Conservation (phyloP, 2,888 invertebrate genomes). For the Caenorhabditis sp. region DNA sequence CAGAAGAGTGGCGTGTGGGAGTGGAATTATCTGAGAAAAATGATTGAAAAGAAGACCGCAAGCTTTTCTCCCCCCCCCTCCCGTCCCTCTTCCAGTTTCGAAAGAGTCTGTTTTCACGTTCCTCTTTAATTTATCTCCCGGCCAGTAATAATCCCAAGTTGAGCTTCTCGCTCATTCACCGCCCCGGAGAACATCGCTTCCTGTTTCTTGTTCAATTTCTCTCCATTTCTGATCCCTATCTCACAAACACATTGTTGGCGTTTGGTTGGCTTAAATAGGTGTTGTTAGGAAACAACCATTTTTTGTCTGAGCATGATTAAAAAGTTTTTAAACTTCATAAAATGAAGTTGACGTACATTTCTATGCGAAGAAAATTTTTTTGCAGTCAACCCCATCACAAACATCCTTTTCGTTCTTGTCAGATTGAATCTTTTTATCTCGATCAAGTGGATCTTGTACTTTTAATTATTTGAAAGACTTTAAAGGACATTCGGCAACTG, state of each 20-base stretch:
- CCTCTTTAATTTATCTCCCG: constrained; percentile 19
- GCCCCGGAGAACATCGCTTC: constrained; percentile 47
- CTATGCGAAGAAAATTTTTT: too few species aligned
- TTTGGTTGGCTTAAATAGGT: constrained; percentile 14
- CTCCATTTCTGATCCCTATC: constrained; percentile 3
- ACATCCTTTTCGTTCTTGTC: neutral
- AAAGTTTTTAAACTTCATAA: constrained; percentile 14
- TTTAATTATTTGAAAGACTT: too few species aligned
- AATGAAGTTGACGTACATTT: too few species aligned
- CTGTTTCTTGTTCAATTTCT: constrained; percentile 25
- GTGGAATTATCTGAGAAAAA: neutral
- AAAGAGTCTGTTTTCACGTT: constrained; percentile 35
- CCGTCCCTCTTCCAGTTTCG: too few species aligned
- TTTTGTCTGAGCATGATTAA: neutral
- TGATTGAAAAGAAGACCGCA: neutral
- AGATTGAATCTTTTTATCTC: neutral
- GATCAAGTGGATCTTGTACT: constrained; percentile 5
- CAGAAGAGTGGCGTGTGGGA: neutral
- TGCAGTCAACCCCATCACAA: neutral
- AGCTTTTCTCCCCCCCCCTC: too few species aligned
- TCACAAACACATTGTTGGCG: neutral
- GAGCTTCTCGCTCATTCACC: constrained; percentile 13
- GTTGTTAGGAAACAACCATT: neutral
- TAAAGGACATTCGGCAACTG: too few species aligned
- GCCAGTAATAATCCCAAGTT: constrained; percentile 35